phyloP scores from a whole-genome alignment of 2,113 vertebrate species.

The Calidris pugnax region DNA sequence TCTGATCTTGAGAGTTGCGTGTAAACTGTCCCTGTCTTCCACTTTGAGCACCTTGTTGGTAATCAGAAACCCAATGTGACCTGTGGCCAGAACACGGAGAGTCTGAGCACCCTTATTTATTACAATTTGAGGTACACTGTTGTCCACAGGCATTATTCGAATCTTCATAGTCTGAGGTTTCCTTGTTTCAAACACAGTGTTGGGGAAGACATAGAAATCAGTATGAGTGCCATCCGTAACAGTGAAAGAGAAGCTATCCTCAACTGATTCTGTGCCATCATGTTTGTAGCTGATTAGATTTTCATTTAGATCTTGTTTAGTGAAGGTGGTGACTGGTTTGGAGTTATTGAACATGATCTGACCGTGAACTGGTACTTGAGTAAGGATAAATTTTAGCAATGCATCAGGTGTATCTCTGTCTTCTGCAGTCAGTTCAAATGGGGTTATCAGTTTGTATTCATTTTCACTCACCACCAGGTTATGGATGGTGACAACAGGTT shows the following conservation, averaged over 20 bases:
- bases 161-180: conserved; percentile 91
- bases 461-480: conserved; percentile 84
- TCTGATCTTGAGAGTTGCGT: conserved; percentile 79
- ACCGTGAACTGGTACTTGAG: conserved; percentile 88
- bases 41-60: conserved; percentile 90
- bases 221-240: conserved; percentile 93
- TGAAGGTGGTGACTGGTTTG: conserved; percentile 81
- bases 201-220: conserved; percentile 93
- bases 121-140: conserved; percentile 85
- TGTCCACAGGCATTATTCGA: conserved; percentile 83
- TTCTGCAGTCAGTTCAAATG: conserved; percentile 92
- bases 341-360: conserved; percentile 87
- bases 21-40: conserved; percentile 88
- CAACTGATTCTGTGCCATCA: conserved; percentile 84
- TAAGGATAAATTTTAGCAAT: conserved; percentile 86
- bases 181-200: conserved; percentile 88
- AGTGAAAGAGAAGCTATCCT: conserved; percentile 93
- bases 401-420: conserved; percentile 89
- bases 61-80: conserved; percentile 87
- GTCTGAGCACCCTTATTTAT: conserved; percentile 89
- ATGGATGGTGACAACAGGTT: conserved; percentile 89
- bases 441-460: conserved; percentile 90
- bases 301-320: conserved; percentile 93
- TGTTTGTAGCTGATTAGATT: conserved; percentile 95
- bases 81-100: conserved; percentile 81